Conservation (phyloP, 2,797 vertebrate genomes). For the Cyprinodon diabolis region DNA sequence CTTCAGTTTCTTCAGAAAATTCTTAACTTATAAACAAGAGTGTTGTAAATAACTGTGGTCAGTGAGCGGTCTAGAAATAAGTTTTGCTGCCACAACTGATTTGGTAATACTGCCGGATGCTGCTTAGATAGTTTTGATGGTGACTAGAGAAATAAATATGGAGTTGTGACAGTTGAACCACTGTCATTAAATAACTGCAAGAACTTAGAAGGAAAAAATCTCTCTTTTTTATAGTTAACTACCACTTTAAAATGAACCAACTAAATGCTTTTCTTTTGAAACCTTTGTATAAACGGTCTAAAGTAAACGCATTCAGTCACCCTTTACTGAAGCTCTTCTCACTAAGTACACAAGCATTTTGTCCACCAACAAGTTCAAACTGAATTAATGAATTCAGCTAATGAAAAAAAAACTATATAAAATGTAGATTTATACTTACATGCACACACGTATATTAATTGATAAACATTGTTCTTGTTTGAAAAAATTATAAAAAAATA, state of each 20-base stretch:
- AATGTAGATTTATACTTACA: too few relatives aligned
- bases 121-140: conserved; percentile 6
- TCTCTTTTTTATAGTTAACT: conserved; percentile 7
- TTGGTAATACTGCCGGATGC: conserved; percentile 1
- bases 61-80: conserved; percentile 1
- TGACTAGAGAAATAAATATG: conserved; percentile 7
- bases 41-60: conserved; percentile 12
- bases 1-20: conserved; percentile 14
- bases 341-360: neutral
- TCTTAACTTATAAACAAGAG: neutral
- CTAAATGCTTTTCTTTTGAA: conserved; percentile 6
- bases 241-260: neutral
- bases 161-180: conserved; percentile 2
- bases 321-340: neutral
- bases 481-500: neutral
- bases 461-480: neutral
- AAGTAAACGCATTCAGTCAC: conserved; percentile 12
- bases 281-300: conserved; percentile 3
- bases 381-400: neutral
- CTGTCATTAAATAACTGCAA: conserved; percentile 12
- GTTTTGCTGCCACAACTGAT: conserved; percentile 16
- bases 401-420: neutral
- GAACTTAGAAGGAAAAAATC: neutral
- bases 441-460: neutral
- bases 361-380: conserved; percentile 1